Base-by-base conservation (phyloP, 2,797 vertebrate species). In the Mormyrus hasselquistii region DNA sequence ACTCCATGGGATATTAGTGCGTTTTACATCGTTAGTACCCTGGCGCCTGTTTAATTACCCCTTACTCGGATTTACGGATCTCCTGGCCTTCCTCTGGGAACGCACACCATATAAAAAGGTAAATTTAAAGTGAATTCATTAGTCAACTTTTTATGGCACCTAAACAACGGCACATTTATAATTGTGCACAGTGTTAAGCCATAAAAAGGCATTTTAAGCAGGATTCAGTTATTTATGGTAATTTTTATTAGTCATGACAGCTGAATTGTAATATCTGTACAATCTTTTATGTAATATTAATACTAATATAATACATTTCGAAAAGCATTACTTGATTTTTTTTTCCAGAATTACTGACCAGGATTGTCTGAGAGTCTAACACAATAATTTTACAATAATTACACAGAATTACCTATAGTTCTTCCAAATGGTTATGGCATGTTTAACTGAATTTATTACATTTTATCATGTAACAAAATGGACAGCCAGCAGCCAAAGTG, bases 161-260 rank as follows among this genome's bases (percentile, higher is more conserved):
- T 29, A 85, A 85, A 85, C 44, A 85, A 29, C 82, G 0, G 82
- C 25, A 50, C 44, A 25, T 85, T 50, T 85, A 49, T 50, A 85
- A 85, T 14, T 52, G 41, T 84, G 47, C 22, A 2, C 34, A 29
- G 44, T 29, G 44, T 25, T 52, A 50, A 85, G 22, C 44, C 1
- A 4, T 29, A 85, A 85, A 83, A 14, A 76, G n/a, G 49, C 44
- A 85, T 85, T 84, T 85, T 85, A 85, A 85, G 52, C 52, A 55
- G 25, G 50, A 52, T n/a, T 86, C 29, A 86, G 22, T 34, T 86
- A 50, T 86, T 86, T 86, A 50, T 14, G 49, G 84, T 34, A 34
- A 86, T 86, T 86, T 53, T 83, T 50, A 83, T 53, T 86, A 34
- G 52, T 38, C 47, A 55, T 50, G 25, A 16, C 84, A 86, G 84